Evolutionary conservation across 2,888 invertebrate species (phyloP).

Genomic region (Conchocele bisecta): DNA sequence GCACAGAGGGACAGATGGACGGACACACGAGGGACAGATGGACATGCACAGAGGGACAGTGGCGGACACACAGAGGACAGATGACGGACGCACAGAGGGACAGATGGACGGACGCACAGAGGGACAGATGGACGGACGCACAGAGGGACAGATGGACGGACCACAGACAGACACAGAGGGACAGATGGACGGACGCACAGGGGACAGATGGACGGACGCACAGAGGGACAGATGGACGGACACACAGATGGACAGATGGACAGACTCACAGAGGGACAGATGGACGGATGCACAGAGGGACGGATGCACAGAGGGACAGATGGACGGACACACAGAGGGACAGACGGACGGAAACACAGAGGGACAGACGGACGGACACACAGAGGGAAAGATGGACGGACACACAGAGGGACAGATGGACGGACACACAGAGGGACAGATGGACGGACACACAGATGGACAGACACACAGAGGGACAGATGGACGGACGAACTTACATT

Average conservation of each 20-base stretch:
- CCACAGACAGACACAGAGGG: too few species aligned
- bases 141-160: conserved; percentile 15
- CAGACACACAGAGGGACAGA: too few species aligned
- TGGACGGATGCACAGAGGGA: conserved; percentile 9
- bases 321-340: conserved; percentile 8
- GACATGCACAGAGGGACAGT: too few species aligned
- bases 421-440: too few species aligned
- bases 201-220: conserved; percentile 16
- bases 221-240: conserved; percentile 12
- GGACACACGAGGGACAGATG: too few species aligned
- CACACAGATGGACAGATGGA: conserved; percentile 14
- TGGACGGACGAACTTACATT: too few species aligned
- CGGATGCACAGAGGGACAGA: conserved; percentile 14
- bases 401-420: too few species aligned
- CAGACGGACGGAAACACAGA: conserved; percentile 6
- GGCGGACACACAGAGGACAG: too few species aligned
- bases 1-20: too few species aligned
- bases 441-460: too few species aligned
- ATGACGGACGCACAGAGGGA: conserved; percentile 10
- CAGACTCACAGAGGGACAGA: conserved; percentile 14
- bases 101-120: conserved; percentile 15
- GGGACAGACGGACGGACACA: conserved; percentile 11
- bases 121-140: conserved; percentile 13
- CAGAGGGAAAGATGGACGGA: too few species aligned
- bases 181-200: too few species aligned